Evolutionary conservation across 2,797 vertebrate species (phyloP), one percentile per base, ranked within the genome.

Genomic region (Gymnocypris eckloni): DNA sequence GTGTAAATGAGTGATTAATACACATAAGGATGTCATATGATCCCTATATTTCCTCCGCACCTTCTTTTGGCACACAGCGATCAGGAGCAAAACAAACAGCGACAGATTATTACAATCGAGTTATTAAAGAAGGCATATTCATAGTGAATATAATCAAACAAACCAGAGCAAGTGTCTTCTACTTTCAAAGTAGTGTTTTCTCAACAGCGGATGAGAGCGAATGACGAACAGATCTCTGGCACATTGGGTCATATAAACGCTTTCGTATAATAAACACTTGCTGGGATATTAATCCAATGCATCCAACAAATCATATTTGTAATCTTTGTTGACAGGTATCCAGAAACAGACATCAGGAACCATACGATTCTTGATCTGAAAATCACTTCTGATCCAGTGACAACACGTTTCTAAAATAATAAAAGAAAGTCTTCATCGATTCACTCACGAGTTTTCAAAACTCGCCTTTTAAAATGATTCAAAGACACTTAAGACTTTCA

Each of bases 401-500:
- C 18, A 41, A 75, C 28, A 59, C 1, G 25, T 52, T 37, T 66
- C 71, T 11, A 76, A 50, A 75, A 66, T 28, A 28, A 50, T 16
- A 48, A 5, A 45, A n/a, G 52, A 61, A 82, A 73, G 56, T 50
- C 71, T 64, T 37, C 71, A 66, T 73, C 56, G 6, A 18, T 61
- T 83, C 45, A 72, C 13, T 61, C 12, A 52, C 37, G n/a, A 45
- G 73, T 84, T 86, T 67, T 83, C 82, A 76, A 83, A 83, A 83
- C 81, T 50, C 11, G 7, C 59, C 43, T 48, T 78, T 87, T 80
- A 72, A 84, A 52, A 79, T 69, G 2, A 72, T 10, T 10, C 5
- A 73, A 37, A 70, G 83, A 88, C 69, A 80, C 22, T 83, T 89
- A 88, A 89, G 89, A 88, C 89, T 90, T 88, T 43, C 75, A 85